phyloP scores from a whole-genome alignment of 2,113 vertebrate genomes.

The Lophura nycthemera region DNA sequence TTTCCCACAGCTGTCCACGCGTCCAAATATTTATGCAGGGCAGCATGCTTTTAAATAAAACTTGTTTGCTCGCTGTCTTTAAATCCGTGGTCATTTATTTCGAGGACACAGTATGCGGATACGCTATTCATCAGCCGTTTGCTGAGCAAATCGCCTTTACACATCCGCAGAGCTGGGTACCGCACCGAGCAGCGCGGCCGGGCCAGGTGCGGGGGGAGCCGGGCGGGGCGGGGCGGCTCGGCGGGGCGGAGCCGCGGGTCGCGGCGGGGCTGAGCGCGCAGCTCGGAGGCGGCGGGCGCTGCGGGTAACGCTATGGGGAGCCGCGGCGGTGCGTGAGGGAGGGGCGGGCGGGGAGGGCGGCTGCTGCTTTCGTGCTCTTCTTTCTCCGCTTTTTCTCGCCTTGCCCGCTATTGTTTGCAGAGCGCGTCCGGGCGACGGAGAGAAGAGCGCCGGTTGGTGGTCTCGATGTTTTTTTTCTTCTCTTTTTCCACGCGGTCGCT shows the following conservation, averaged over 20 bases:
- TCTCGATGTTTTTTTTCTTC: not conserved
- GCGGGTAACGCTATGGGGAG: not conserved
- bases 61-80: not conserved
- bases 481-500: not conserved
- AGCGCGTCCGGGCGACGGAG: not conserved
- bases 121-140: not conserved
- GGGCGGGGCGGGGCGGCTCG: not conserved
- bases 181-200: not conserved
- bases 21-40: not conserved
- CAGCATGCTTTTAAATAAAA: not conserved
- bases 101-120: not conserved
- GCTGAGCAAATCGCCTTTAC: fast-evolving
- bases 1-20: not conserved
- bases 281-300: not conserved
- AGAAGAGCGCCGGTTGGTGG: not conserved
- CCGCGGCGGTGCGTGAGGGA: too few species aligned
- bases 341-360: not conserved
- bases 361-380: not conserved
- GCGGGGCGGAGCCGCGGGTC: too few species aligned
- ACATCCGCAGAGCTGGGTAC: too few species aligned
- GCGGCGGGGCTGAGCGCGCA: too few species aligned
- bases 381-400: too few species aligned
- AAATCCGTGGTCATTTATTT: not conserved
- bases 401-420: not conserved
- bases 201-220: not conserved